phyloP scores from a whole-genome alignment of 2,797 vertebrate species.

The Epinephelus coioides region DNA sequence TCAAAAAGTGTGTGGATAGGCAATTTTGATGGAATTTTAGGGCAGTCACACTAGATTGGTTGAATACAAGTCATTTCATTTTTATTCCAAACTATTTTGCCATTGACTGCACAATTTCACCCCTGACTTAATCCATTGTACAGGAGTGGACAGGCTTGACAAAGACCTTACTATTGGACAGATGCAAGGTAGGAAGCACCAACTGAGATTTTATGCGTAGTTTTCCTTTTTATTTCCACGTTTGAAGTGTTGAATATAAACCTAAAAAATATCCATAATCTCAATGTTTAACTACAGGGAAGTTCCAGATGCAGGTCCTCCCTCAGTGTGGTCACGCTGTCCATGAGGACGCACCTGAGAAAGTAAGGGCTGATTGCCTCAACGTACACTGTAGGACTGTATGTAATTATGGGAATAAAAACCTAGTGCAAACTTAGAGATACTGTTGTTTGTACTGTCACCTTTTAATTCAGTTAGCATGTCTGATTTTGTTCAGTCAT shows the following conservation, averaged over 20 bases:
- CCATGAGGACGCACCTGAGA: conserved; percentile 97
- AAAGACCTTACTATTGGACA: conserved; percentile 99
- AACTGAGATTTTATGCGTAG: background rate
- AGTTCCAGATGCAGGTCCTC: conserved; percentile 99
- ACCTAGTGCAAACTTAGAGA: background rate
- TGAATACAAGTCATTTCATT: conserved; percentile 19
- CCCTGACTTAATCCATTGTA: conserved; percentile 48
- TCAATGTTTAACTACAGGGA: conserved; percentile 85
- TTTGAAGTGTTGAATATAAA: background rate
- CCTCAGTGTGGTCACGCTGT: conserved; percentile 98
- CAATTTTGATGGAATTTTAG: conserved; percentile 6
- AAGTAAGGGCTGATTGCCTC: conserved; percentile 83
- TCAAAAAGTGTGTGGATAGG: background rate
- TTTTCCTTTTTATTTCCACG: background rate
- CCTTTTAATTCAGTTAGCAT: background rate
- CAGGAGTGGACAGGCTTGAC: conserved; percentile 98
- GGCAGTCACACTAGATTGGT: conserved; percentile 1
- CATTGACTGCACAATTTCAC: conserved; percentile 42
- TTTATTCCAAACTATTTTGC: conserved; percentile 26
- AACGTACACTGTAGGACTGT: background rate
- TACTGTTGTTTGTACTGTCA: background rate
- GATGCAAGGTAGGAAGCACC: conserved; percentile 92
- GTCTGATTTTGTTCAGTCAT: background rate
- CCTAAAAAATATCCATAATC: background rate
- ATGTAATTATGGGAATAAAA: too few species aligned